These are phyloP conservation scores for Trachelus iudaicus DNA, from an alignment of 2,888 invertebrate genomes.

Conservation along the genomic window DNA sequence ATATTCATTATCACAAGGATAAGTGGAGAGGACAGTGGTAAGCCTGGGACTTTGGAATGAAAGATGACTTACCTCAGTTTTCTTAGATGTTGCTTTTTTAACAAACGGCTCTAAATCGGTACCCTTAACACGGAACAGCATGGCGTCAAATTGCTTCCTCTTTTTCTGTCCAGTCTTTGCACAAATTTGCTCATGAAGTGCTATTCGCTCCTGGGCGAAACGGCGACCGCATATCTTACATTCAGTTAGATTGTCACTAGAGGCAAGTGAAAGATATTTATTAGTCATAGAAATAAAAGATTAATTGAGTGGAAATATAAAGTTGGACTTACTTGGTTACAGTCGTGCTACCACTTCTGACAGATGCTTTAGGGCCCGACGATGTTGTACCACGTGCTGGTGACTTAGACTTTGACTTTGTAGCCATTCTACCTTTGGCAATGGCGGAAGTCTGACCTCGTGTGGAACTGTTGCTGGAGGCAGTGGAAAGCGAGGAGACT, in stretches of 20 bases:
- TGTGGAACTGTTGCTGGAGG: constrained; percentile 38
- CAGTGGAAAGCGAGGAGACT: constrained; percentile 43
- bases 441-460: constrained; percentile 35
- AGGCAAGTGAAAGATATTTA: neutral
- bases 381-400: constrained; percentile 15
- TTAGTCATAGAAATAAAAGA: neutral
- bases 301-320: neutral
- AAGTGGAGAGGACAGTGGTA: neutral
- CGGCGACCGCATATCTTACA: constrained; percentile 84
- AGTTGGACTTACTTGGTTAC: constrained; percentile 21
- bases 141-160: constrained; percentile 90
- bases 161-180: constrained; percentile 81
- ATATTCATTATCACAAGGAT: neutral
- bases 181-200: constrained; percentile 88
- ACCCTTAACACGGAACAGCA: constrained; percentile 89
- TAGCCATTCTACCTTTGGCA: constrained; percentile 41
- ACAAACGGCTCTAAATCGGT: constrained; percentile 88
- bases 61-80: constrained; percentile 39
- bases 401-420: constrained; percentile 35
- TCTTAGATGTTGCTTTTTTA: constrained; percentile 61
- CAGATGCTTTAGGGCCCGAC: constrained; percentile 18
- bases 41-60: neutral
- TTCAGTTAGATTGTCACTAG: constrained; percentile 64
- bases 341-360: constrained; percentile 7
- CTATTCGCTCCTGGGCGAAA: constrained; percentile 84